These are phyloP conservation scores for Tragelaphus imberbis DNA, from an alignment of 2,113 vertebrate species.

Conservation along the genomic window DNA sequence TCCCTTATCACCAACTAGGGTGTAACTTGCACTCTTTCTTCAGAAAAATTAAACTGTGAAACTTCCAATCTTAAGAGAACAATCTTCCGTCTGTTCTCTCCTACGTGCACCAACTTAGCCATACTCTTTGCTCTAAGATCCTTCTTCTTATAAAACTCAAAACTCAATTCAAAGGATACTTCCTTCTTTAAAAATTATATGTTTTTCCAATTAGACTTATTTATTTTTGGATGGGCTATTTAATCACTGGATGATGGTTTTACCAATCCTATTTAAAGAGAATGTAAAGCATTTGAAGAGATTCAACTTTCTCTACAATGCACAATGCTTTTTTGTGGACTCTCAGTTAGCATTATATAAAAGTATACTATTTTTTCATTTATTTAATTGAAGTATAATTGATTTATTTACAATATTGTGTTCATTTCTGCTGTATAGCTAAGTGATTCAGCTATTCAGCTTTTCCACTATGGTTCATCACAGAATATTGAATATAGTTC, in stretches of 20 bases:
- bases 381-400: not conserved
- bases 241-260: not conserved
- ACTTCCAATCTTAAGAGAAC: not conserved
- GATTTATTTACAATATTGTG: not conserved
- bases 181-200: not conserved
- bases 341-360: not conserved
- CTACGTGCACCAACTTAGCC: not conserved
- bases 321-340: not conserved
- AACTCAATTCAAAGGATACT: not conserved
- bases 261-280: not conserved
- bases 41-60: not conserved
- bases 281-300: not conserved
- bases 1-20: not conserved
- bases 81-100: not conserved
- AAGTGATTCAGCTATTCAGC: not conserved
- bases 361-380: not conserved
- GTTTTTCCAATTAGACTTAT: not conserved
- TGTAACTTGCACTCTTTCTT: not conserved
- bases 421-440: not conserved
- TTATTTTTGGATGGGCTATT: not conserved
- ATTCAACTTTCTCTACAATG: not conserved
- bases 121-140: not conserved
- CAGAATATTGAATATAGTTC: not conserved
- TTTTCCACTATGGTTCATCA: too few relatives aligned
- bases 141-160: not conserved